Evolutionary conservation across 2,888 invertebrate genomes (phyloP).

Genomic region (Microplitis deprimator): DNA sequence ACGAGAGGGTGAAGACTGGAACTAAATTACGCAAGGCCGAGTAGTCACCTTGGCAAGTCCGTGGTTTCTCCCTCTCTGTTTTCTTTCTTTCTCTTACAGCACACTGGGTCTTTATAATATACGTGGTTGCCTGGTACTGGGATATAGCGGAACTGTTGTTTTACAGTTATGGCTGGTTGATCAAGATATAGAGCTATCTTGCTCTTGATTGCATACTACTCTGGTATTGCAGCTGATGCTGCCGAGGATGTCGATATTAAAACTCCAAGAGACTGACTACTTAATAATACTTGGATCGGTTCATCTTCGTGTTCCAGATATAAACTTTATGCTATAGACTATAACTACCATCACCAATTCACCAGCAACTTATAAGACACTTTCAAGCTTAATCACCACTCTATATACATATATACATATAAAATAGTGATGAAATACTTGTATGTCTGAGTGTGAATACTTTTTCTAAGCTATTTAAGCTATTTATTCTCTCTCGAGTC

Average conservation of each 20-base stretch:
- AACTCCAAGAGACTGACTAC: not conserved
- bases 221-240: not conserved
- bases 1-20: constrained; percentile 36
- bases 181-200: constrained; percentile 2
- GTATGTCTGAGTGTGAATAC: not conserved
- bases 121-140: constrained; percentile 33
- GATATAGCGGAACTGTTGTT: constrained; percentile 63
- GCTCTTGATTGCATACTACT: constrained; percentile 17
- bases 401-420: not conserved
- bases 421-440: constrained; percentile 13
- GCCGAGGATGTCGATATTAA: not conserved
- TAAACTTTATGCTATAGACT: not conserved
- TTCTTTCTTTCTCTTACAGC: not conserved
- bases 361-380: not conserved
- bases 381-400: constrained; percentile 21
- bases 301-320: constrained; percentile 9
- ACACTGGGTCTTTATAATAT: not conserved
- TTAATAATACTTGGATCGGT: not conserved
- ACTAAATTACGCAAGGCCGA: constrained; percentile 65
- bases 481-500: not conserved
- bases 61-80: constrained; percentile 53
- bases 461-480: not conserved
- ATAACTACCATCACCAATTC: not conserved
- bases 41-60: constrained; percentile 63
- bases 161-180: constrained; percentile 60